Base-by-base conservation (phyloP, 2,797 vertebrate species). In the Hapalemur alaotrensis region DNA sequence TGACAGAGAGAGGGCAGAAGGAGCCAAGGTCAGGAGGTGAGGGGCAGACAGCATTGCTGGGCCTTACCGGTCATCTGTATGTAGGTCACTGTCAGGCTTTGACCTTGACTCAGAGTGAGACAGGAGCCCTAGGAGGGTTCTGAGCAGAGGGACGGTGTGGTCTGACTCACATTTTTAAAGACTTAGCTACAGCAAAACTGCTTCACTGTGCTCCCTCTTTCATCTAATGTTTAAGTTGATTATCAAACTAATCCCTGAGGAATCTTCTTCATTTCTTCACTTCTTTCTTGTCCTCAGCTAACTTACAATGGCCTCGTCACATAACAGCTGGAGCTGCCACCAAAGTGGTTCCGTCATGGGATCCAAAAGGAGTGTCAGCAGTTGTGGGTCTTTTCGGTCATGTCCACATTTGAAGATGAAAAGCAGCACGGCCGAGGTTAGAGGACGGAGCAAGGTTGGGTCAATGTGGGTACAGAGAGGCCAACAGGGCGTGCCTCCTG, bases 161-260 rank as follows among this genome's bases (percentile, higher is more conserved):
- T 50, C 52, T 35, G 38, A 69, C 28, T 85, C 73, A 65, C 13
- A 15, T 69, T 80, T 93, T 65, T 79, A 67, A 93, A 69, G 86
- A 88, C 75, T 93, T 54, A 61, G 61, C 43, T 76, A 90, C 46
- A 86, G 54, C 1, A 23, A 96, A 69, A 50, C 50, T 25, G n/a
- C 41, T 43, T 93, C 23, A 32, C n/a, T 50, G n/a, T 46, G 50
- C n/a, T 67, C 48, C 59, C 38, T 83, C 65, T 92, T 92, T 95
- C 50, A 89, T 17, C 72, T 38, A 41, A 38, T 57, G 17, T 59
- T 15, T 50, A 54, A 78, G 61, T 69, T 89, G 35, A 54, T 52
- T 88, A 48, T 67, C 35, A 69, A 83, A 52, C 3, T 1, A 38
- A 75, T 67, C 75, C 41, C 63, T 30, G 7, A 67, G 17, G 78